Percentiles rank a stretch among this genome's conserved stretches.
Evolutionary conservation across 2,113 vertebrate genomes (phyloP).

Genomic region (Lampris megalopsis): DNA sequence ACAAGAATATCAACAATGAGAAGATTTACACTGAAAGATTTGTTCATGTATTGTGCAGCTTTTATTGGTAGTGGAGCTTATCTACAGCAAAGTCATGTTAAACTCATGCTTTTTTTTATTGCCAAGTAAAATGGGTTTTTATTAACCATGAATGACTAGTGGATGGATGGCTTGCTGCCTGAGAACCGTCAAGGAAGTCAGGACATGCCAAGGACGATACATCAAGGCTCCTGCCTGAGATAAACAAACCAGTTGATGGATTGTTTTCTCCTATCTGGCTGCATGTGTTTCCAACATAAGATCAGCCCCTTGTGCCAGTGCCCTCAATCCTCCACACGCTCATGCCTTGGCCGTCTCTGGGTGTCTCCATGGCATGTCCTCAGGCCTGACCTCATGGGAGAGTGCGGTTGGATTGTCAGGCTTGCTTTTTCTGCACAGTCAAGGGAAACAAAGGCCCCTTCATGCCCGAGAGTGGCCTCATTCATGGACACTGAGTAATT

Average conservation of each 20-base stretch:
- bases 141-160: constrained; percentile 24
- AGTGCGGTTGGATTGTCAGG: constrained; percentile 76
- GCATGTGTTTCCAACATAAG: constrained; percentile 26
- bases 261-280: constrained; percentile 35
- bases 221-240: constrained; percentile 42
- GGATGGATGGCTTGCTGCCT: constrained; percentile 30
- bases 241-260: constrained; percentile 60
- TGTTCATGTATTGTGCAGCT: too few species aligned
- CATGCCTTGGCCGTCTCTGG: constrained; percentile 65
- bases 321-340: constrained; percentile 38
- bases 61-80: too few species aligned
- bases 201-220: constrained; percentile 44
- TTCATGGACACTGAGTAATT: constrained; percentile 80
- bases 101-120: constrained; percentile 7
- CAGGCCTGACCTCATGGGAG: constrained; percentile 80
- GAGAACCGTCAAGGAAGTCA: constrained; percentile 5
- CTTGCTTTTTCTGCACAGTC: constrained; percentile 63
- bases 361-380: constrained; percentile 71
- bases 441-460: constrained; percentile 81
- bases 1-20: too few species aligned
- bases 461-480: constrained; percentile 75
- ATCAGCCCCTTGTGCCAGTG: constrained; percentile 15
- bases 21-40: too few species aligned
- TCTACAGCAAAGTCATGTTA: constrained; percentile 8
- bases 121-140: neutral